phyloP scores from a whole-genome alignment of 2,797 vertebrate genomes.

The Spinibarbus caldwelli region DNA sequence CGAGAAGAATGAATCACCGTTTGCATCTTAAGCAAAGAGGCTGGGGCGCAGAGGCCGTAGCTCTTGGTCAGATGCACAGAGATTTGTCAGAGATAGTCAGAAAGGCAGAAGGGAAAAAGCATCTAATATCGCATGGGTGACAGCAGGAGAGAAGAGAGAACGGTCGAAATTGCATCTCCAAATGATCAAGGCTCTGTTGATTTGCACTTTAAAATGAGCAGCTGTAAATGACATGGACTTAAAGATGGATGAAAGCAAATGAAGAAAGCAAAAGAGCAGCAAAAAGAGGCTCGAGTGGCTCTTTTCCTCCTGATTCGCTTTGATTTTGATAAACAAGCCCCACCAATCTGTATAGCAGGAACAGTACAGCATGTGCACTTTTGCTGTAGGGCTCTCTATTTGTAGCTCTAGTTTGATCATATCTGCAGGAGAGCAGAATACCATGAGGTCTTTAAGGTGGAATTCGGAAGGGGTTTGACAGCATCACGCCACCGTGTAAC shows the following conservation, averaged over 20 bases:
- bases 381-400: neutral
- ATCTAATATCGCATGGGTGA: conserved; percentile 39
- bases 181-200: conserved; percentile 33
- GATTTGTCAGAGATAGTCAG: conserved; percentile 22
- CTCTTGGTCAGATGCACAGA: conserved; percentile 44
- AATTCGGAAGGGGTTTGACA: conserved; percentile 29
- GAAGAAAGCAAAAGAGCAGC: conserved; percentile 18
- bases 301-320: neutral
- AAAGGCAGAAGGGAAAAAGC: neutral
- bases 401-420: conserved; percentile 26
- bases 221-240: conserved; percentile 37
- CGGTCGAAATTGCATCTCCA: conserved; percentile 25
- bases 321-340: conserved; percentile 4
- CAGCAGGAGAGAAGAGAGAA: conserved; percentile 28
- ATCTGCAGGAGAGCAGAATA: conserved; percentile 19
- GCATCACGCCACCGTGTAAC: neutral
- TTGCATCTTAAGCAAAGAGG: conserved; percentile 29
- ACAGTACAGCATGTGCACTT: conserved; percentile 8
- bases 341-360: conserved; percentile 16
- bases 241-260: conserved; percentile 40
- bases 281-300: conserved; percentile 18
- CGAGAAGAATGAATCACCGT: conserved; percentile 17
- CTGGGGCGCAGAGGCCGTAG: neutral
- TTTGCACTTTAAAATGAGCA: conserved; percentile 45
- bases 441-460: conserved; percentile 4